Percentiles rank a stretch among this genome's conserved stretches.
Evolutionary conservation across 2,888 invertebrate genomes (phyloP).

Genomic region (Pocota personata): DNA sequence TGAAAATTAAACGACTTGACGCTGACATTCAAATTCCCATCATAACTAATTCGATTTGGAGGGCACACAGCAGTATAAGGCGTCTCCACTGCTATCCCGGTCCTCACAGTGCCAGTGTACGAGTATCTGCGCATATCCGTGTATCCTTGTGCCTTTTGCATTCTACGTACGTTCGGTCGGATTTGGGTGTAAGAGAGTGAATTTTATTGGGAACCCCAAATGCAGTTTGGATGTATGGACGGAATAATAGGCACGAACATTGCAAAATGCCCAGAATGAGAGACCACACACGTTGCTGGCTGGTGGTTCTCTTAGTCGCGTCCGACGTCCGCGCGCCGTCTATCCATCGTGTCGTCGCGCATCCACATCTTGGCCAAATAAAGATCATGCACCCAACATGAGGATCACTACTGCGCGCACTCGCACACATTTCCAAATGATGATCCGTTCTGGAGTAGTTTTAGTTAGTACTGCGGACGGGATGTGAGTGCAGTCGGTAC

Average conservation of each 20-base stretch:
- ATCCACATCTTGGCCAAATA: conserved; percentile 47
- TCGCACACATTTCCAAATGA: conserved; percentile 14
- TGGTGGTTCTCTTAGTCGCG: conserved; percentile 26
- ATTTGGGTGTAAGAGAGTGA: conserved; percentile 41
- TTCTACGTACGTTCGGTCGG: conserved; percentile 21
- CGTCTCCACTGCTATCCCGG: neutral
- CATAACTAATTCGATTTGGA: conserved; percentile 66
- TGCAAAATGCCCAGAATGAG: conserved; percentile 71
- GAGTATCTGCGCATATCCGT: neutral
- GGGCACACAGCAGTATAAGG: neutral
- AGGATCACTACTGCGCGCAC: conserved; percentile 45
- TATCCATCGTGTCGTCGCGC: neutral
- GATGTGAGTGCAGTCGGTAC: neutral
- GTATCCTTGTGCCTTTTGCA: conserved; percentile 44
- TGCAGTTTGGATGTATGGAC: conserved; percentile 55
- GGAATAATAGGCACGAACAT: conserved; percentile 72
- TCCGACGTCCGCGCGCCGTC: conserved; percentile 1
- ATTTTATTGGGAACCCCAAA: conserved; percentile 64
- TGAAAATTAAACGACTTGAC: conserved; percentile 66
- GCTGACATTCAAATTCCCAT: conserved; percentile 73
- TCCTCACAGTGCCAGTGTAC: too few species aligned
- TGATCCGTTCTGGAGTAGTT: conserved; percentile 51
- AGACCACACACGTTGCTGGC: conserved; percentile 66
- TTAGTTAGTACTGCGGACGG: conserved; percentile 7
- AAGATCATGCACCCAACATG: conserved; percentile 62